Evolutionary conservation across 2,797 vertebrate genomes (phyloP).

Genomic region (Hemibagrus guttatus): DNA sequence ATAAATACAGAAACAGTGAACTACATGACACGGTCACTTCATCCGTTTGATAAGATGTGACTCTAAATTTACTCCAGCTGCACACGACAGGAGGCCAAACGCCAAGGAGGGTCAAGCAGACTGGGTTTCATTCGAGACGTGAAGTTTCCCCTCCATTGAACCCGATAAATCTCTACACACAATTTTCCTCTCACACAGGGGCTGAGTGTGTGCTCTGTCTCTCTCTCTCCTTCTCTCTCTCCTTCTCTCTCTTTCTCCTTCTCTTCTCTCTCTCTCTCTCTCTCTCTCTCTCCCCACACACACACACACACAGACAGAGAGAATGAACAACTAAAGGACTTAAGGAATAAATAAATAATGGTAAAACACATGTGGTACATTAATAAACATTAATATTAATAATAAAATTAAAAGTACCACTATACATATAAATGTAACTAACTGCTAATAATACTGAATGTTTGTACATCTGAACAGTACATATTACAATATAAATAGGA

Average conservation of each 20-base stretch:
- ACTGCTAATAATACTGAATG: neutral
- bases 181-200: slow-evolving; percentile 11
- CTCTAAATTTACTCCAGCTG: slow-evolving; percentile 22
- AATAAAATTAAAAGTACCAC: neutral
- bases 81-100: neutral
- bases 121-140: neutral
- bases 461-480: neutral
- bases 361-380: neutral
- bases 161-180: slow-evolving; percentile 9
- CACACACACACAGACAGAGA: neutral
- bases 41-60: neutral
- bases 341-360: neutral
- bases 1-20: neutral
- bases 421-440: neutral
- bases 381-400: neutral
- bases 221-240: slow-evolving; percentile 57
- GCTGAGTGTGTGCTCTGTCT: neutral
- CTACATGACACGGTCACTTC: neutral
- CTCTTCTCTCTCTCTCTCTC: slow-evolving; percentile 56
- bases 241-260: too few species aligned
- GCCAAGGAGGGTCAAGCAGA: neutral
- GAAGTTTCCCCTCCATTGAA: slow-evolving; percentile 7
- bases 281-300: neutral
- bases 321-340: neutral
- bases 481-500: neutral